A percentile compares a stretch with the other conserved stretches of the same genome.
phyloP scores from a whole-genome alignment of 2,113 vertebrate genomes.

The Corvus moneduloides region DNA sequence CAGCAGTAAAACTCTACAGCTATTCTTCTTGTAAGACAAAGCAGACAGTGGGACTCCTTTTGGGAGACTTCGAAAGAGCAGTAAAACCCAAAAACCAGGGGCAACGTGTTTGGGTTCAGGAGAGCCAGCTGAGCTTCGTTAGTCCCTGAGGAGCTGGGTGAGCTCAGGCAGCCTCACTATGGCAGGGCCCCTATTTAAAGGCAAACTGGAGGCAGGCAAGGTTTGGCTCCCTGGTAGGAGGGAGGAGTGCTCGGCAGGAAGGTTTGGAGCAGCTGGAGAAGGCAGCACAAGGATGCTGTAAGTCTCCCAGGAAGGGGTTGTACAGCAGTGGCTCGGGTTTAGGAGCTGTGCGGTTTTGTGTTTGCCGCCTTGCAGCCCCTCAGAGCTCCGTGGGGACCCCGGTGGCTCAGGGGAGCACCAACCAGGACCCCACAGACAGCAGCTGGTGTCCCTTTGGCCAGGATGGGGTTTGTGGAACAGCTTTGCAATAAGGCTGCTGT shows the following conservation, averaged over 20 bases:
- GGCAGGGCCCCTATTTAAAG: neutral
- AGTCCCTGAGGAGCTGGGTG: neutral
- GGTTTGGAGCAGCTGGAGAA: neutral
- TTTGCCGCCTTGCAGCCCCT: neutral
- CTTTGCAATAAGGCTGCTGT: neutral
- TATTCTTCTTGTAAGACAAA: neutral
- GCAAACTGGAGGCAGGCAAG: accelerated
- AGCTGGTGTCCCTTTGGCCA: accelerated
- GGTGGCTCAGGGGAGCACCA: neutral
- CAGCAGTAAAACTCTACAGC: neutral
- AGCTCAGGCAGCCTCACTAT: neutral
- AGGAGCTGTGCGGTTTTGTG: accelerated
- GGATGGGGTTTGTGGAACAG: accelerated
- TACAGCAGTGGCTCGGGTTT: accelerated
- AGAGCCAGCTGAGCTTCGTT: neutral
- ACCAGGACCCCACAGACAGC: accelerated
- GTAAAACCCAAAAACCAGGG: neutral
- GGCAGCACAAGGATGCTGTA: neutral
- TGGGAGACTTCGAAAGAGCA: neutral
- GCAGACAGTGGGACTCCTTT: neutral
- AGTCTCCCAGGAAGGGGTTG: neutral
- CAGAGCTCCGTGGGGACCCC: neutral
- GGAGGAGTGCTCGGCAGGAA: neutral
- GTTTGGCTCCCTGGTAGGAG: neutral
- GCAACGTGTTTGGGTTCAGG: accelerated